phyloP scores from a whole-genome alignment of 2,888 invertebrate species.

The Rhagonycha lutea region DNA sequence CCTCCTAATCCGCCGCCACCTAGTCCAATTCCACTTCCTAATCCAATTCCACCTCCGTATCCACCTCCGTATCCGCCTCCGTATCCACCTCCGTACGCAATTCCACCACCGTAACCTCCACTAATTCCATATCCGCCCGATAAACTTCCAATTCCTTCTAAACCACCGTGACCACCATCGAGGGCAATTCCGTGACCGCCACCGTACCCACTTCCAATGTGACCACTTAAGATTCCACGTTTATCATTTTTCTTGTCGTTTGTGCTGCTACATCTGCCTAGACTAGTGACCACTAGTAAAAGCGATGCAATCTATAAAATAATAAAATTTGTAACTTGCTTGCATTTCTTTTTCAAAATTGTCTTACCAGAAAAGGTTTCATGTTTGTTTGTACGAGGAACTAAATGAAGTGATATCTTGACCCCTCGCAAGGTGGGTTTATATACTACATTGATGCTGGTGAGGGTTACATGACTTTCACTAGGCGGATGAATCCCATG shows the following conservation, averaged over 20 bases:
- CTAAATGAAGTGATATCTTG: constrained; percentile 37
- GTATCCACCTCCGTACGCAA: constrained; percentile 1
- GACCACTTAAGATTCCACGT: constrained; percentile 30
- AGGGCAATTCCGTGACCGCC: constrained; percentile 17
- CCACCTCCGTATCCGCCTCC: constrained; percentile 26
- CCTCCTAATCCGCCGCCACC: constrained; percentile 12
- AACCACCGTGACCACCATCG: constrained; percentile 5
- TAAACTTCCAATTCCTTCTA: constrained; percentile 34
- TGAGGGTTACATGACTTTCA: constrained; percentile 39
- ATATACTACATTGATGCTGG: constrained; percentile 32
- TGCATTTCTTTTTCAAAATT: background rate
- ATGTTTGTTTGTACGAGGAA: constrained; percentile 32
- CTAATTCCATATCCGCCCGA: constrained; percentile 32
- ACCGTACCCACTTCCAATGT: constrained; percentile 28
- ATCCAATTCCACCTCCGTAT: constrained; percentile 20
- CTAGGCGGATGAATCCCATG: constrained; percentile 37
- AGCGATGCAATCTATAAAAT: constrained; percentile 21
- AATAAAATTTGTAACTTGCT: background rate
- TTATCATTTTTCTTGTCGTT: constrained; percentile 34
- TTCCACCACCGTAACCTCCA: constrained; percentile 30
- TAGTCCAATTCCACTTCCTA: constrained; percentile 15
- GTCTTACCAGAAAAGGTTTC: constrained; percentile 30
- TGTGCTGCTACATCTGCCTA: constrained; percentile 18
- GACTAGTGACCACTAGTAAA: constrained; percentile 19
- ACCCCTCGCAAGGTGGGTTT: constrained; percentile 32